These are phyloP conservation scores for Zygaena filipendulae DNA, from an alignment of 2,888 invertebrate species.

Conservation along the genomic window DNA sequence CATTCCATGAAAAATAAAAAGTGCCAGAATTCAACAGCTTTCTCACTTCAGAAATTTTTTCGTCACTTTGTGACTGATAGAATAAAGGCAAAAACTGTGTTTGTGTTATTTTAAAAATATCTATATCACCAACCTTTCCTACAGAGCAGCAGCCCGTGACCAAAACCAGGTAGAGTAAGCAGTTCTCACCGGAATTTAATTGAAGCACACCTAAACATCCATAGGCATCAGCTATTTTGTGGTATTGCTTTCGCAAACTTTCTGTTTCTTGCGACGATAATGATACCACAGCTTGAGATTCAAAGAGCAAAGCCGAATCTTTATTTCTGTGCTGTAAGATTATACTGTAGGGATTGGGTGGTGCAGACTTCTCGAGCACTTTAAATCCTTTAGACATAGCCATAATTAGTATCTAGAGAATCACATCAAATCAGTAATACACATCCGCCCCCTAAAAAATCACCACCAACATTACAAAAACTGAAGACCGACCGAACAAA, in stretches of 20 bases:
- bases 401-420: constrained; percentile 77
- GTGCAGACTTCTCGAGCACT: constrained; percentile 87
- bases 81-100: constrained; percentile 91
- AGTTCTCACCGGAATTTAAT: constrained; percentile 84
- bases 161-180: constrained; percentile 88
- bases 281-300: constrained; percentile 91
- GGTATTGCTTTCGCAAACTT: constrained; percentile 87
- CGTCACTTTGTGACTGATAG: constrained; percentile 72
- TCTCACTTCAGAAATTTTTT: constrained; percentile 73
- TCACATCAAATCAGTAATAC: constrained; percentile 17
- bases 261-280: constrained; percentile 90
- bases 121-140: constrained; percentile 94
- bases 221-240: constrained; percentile 93
- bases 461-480: constrained; percentile 8
- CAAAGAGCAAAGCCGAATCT: constrained; percentile 88
- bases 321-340: constrained; percentile 89
- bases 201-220: constrained; percentile 96
- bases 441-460: constrained; percentile 43
- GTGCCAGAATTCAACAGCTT: constrained; percentile 97
- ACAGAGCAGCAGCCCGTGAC: constrained; percentile 97
- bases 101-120: constrained; percentile 95
- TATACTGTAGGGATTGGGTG: constrained; percentile 89
- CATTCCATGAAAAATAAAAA: constrained; percentile 94
- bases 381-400: constrained; percentile 95
- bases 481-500: constrained; percentile 9